A percentile compares a stretch with the other conserved stretches of the same genome.
Conservation (phyloP, 2,888 invertebrate species). For the Ophonus ardosiacus region DNA sequence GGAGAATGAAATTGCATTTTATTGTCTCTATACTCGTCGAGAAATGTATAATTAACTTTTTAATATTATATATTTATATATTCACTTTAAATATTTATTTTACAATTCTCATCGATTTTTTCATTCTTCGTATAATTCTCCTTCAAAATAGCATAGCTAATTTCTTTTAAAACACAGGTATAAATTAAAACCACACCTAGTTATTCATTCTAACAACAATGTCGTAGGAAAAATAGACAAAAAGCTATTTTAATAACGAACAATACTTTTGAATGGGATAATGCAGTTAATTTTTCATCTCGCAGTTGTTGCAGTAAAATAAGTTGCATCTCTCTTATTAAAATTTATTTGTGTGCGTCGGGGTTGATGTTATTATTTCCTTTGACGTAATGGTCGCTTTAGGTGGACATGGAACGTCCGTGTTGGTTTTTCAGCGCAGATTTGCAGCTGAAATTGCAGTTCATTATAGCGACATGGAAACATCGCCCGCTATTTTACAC, state of each 20-base stretch:
- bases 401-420: neutral
- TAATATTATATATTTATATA: neutral
- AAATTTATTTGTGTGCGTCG: constrained; percentile 33
- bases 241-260: constrained; percentile 52
- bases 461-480: constrained; percentile 1
- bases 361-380: constrained; percentile 1
- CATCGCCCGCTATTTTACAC: neutral
- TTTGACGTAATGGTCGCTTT: neutral
- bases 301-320: constrained; percentile 19
- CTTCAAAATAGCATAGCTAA: neutral
- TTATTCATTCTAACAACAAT: neutral
- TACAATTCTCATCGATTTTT: neutral
- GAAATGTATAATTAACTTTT: neutral
- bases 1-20: neutral
- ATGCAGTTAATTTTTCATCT: constrained; percentile 46
- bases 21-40: neutral
- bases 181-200: neutral
- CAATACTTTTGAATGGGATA: constrained; percentile 42
- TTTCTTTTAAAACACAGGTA: neutral
- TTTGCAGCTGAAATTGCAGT: neutral
- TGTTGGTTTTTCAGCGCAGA: neutral
- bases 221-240: constrained; percentile 26
- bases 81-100: neutral
- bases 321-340: constrained; percentile 39
- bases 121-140: neutral